phyloP scores from a whole-genome alignment of 2,797 vertebrate species.

The Leuciscus waleckii region DNA sequence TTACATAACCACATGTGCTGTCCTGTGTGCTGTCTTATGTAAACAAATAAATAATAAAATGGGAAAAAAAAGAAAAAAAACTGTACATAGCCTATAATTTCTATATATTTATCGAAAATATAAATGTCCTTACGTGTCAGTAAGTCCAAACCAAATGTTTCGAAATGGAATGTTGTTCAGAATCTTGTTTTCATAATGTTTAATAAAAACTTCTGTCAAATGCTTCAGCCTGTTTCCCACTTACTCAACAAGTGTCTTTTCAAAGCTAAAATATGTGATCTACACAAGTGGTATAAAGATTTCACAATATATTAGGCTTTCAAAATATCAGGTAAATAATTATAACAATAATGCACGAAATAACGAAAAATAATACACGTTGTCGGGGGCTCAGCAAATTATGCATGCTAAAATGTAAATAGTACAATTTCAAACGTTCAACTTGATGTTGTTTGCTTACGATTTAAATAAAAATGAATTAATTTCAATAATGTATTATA shows the following conservation, averaged over 20 bases:
- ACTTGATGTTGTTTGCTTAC: background rate
- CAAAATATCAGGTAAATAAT: background rate
- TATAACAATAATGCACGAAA: background rate
- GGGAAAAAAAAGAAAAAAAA: slow-evolving; percentile 49
- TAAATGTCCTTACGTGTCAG: slow-evolving; percentile 78
- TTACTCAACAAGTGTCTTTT: slow-evolving; percentile 41
- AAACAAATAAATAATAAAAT: slow-evolving; percentile 49
- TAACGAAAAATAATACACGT: background rate
- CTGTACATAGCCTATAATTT: slow-evolving; percentile 81
- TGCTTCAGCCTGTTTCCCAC: slow-evolving; percentile 31
- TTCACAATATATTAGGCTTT: background rate
- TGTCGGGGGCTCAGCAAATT: background rate
- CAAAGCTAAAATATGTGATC: background rate
- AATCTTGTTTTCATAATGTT: slow-evolving; percentile 86
- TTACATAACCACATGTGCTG: slow-evolving; percentile 45
- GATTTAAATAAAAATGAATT: background rate
- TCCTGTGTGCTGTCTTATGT: slow-evolving; percentile 75
- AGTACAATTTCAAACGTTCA: background rate
- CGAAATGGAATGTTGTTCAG: slow-evolving; percentile 79
- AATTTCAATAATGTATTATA: background rate
- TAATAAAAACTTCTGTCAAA: slow-evolving; percentile 85
- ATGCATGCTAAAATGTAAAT: background rate
- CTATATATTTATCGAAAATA: slow-evolving; percentile 82
- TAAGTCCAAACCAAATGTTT: slow-evolving; percentile 76
- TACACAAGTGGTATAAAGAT: background rate